Evolutionary conservation across 2,797 vertebrate genomes (phyloP).

Genomic region (Valencia hispanica): DNA sequence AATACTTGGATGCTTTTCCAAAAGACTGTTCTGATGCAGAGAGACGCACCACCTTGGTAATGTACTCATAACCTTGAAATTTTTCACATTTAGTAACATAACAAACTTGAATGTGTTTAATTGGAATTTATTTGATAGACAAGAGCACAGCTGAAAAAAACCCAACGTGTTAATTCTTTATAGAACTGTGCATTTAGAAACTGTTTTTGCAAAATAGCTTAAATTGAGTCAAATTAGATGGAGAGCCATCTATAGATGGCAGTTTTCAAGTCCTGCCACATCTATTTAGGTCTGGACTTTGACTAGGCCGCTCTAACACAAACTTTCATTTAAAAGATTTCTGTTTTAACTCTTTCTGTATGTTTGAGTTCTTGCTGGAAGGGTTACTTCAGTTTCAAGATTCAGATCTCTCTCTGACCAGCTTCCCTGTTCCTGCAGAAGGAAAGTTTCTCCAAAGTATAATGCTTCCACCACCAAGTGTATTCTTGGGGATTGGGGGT

Average conservation of each 20-base stretch:
- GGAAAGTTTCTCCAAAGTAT: neutral
- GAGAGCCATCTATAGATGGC: too few species aligned
- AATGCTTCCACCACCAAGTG: neutral
- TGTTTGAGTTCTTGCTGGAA: neutral
- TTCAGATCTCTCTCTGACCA: neutral
- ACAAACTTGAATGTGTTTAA: neutral
- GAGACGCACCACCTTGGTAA: too few species aligned
- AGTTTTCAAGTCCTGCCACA: neutral
- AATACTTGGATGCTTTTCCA: too few species aligned
- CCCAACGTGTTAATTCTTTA: too few species aligned
- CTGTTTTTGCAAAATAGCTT: neutral
- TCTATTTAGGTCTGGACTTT: neutral
- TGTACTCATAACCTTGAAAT: too few species aligned
- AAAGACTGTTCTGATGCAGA: too few species aligned
- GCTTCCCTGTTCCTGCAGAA: neutral
- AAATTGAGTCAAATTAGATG: neutral
- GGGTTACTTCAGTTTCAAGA: neutral
- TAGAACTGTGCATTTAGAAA: too few species aligned
- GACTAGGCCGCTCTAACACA: neutral
- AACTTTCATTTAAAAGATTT: neutral
- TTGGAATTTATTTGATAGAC: neutral
- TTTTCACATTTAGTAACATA: neutral
- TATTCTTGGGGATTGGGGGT: neutral
- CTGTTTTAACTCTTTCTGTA: neutral
- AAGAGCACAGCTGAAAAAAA: too few species aligned